These are phyloP conservation scores for Mormyrus iriodes DNA, from an alignment of 2,113 vertebrate genomes.

Conservation along the genomic window DNA sequence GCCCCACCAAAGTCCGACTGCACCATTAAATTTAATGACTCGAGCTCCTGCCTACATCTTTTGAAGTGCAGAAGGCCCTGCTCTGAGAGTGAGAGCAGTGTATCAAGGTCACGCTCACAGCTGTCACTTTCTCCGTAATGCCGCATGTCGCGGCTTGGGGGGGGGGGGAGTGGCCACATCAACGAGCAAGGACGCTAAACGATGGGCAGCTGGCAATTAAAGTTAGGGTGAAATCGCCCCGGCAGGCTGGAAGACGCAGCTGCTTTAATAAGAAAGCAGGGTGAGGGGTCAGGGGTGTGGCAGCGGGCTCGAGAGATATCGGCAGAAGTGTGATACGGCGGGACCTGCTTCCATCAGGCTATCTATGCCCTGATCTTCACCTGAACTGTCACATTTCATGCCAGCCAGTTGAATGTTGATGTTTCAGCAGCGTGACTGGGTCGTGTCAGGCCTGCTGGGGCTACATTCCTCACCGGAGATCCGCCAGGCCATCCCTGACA, in stretches of 20 bases:
- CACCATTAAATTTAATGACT: slow-evolving; percentile 28
- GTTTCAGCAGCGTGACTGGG: too few species aligned
- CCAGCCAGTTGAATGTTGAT: too few species aligned
- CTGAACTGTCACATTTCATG: neutral
- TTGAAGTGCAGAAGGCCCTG: slow-evolving; percentile 22
- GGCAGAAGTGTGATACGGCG: neutral
- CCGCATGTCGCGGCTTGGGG: neutral
- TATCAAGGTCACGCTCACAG: slow-evolving; percentile 18
- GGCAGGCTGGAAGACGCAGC: too few species aligned
- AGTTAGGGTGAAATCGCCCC: neutral
- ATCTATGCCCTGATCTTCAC: neutral
- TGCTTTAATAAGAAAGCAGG: neutral
- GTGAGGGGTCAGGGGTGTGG: neutral
- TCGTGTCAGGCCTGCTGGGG: too few species aligned
- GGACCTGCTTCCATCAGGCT: neutral
- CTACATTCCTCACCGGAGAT: neutral
- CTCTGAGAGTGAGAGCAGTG: slow-evolving; percentile 16
- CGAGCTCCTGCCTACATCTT: slow-evolving; percentile 24
- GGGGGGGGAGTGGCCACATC: neutral
- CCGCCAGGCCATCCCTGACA: too few species aligned
- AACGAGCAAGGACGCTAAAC: neutral
- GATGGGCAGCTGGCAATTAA: neutral
- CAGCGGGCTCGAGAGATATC: neutral
- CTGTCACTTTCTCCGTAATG: neutral
- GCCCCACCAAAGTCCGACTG: slow-evolving; percentile 12